A percentile compares a stretch with the other conserved stretches of the same genome.
These are phyloP conservation scores for Eulemur rufifrons DNA, from an alignment of 2,113 vertebrate genomes.

Conservation along the genomic window DNA sequence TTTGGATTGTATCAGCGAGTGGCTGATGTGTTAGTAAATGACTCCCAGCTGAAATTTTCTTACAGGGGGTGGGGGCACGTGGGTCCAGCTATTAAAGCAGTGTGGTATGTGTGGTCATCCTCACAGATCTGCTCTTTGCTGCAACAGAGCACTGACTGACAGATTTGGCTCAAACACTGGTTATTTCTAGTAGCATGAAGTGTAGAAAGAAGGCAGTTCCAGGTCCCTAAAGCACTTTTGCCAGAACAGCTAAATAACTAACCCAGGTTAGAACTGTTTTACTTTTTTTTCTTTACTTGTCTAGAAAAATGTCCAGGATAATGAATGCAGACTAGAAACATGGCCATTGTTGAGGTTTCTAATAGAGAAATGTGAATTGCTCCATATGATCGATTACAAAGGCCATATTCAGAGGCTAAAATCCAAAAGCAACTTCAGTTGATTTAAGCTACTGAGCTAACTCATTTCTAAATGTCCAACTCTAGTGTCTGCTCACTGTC, in stretches of 20 bases:
- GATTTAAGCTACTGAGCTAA: conserved; percentile 8
- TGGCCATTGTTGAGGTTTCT: neutral
- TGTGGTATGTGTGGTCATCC: neutral
- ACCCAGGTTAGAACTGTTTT: neutral
- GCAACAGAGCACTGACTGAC: neutral
- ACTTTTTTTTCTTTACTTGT: neutral
- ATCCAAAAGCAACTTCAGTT: neutral
- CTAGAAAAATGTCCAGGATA: neutral
- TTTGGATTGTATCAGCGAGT: neutral
- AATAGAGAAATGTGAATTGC: neutral
- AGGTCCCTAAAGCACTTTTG: neutral
- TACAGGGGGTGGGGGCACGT: neutral
- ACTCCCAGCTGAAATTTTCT: neutral
- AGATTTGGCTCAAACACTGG: neutral
- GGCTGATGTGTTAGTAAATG: neutral
- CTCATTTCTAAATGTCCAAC: neutral
- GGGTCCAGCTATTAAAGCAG: neutral
- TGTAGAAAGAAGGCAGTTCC: neutral
- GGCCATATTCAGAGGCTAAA: neutral
- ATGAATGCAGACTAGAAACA: neutral
- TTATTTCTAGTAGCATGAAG: neutral
- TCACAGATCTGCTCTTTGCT: neutral
- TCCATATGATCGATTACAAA: neutral
- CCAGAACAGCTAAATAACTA: neutral
- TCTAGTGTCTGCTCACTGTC: neutral